A percentile compares a stretch with the other conserved stretches of the same genome.
These are phyloP conservation scores for Chionis minor DNA, from an alignment of 2,113 vertebrate genomes.

Conservation along the genomic window DNA sequence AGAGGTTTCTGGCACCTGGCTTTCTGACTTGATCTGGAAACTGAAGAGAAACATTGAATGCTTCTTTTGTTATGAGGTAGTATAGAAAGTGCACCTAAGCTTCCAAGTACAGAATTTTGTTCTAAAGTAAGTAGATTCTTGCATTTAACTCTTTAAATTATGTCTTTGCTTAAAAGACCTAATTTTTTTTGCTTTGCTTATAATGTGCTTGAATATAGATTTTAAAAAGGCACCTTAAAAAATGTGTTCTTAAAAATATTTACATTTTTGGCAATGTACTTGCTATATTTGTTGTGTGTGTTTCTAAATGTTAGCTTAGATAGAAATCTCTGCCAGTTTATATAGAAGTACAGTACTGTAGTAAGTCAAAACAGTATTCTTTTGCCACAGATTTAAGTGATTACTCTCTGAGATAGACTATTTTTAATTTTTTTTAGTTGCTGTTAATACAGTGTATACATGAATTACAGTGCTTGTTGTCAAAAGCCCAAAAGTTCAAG, in stretches of 20 bases:
- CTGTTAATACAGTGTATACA: not conserved
- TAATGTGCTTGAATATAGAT: not conserved
- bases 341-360: not conserved
- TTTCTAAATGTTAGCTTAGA: not conserved
- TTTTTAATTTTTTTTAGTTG: not conserved
- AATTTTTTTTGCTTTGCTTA: not conserved
- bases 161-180: not conserved
- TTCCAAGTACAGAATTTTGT: not conserved
- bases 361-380: not conserved
- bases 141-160: not conserved
- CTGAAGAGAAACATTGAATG: not conserved
- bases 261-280: not conserved
- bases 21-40: not conserved
- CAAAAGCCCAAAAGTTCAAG: not conserved
- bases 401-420: not conserved
- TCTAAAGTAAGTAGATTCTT: not conserved
- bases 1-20: not conserved
- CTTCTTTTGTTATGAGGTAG: not conserved
- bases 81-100: rapidly evolving
- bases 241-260: not conserved
- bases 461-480: not conserved
- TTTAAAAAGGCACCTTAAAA: not conserved
- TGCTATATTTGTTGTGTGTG: not conserved
- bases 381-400: not conserved
- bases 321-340: not conserved